Evolutionary conservation across 1,140 invertebrate species (phyloP), one percentile per base, ranked within the genome.

Genomic region (Megathymus violae): DNA sequence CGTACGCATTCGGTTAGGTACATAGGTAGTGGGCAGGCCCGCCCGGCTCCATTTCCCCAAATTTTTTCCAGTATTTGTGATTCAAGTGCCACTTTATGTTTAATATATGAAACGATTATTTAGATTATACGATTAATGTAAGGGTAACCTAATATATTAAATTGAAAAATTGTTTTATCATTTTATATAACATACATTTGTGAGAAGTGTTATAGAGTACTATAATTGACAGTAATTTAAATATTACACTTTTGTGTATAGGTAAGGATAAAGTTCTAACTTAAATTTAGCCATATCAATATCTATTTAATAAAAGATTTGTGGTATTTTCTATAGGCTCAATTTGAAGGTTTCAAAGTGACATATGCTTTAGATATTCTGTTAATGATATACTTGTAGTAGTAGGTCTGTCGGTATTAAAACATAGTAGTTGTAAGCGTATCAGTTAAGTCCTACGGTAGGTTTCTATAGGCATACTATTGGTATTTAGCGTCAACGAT

Each of bases 81-180:
- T 92, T 92, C 89, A 92, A 92, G 91, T 92, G 91, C 91, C 91
- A 92, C 91, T 92, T 92, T 92, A 91, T 91, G 90, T 92, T 92
- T 91, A 91, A 92, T 91, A 91, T 92, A 91, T 91, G 82, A 92
- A 91, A 91, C 90, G 91, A 92, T 92, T 92, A 92, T 91, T 85
- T 91, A 92, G 91, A 91, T 88, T 89, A 89, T 89, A 89, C 91
- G 90, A 92, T 86, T 91, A 91, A 88, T 85, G 74, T 92, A 92
- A 92, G 90, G 90, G 88, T 91, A 92, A 91, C 85, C 86, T 89
- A 91, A 91, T 90, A 90, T 89, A 89, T 91, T 89, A 91, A 90
- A 91, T 91, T 91, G 80, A 92, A 92, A 66, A 88, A 89, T 91
- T 91, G 91, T 92, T 92, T 91, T 92, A 92, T 91, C 90, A 92